A percentile compares a stretch with the other conserved stretches of the same genome.
Evolutionary conservation across 2,888 invertebrate genomes (phyloP).

Genomic region (Pachliopta kotzebuea): DNA sequence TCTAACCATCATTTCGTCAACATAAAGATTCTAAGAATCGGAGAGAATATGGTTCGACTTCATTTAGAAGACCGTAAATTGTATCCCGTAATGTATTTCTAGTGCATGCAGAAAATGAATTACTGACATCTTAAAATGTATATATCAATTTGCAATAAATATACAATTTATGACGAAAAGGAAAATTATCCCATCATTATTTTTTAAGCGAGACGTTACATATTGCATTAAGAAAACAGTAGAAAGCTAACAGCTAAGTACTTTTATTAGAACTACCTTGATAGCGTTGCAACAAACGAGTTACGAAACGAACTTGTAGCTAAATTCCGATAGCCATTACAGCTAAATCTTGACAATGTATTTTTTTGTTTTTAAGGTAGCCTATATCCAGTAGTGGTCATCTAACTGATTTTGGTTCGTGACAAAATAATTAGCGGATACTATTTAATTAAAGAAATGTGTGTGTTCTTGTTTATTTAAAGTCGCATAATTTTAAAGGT

Average conservation of each 20-base stretch:
- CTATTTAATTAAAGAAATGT: no score
- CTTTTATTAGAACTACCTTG: background rate
- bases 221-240: background rate
- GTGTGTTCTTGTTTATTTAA: no score
- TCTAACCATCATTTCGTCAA: background rate
- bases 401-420: no score
- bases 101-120: no score
- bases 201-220: background rate
- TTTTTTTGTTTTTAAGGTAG: background rate
- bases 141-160: no score
- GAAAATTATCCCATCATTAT: background rate
- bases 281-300: background rate
- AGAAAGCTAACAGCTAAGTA: background rate
- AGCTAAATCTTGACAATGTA: background rate
- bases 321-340: background rate
- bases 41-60: background rate
- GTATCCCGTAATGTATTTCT: no score
- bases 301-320: background rate
- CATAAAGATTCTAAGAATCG: background rate
- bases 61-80: background rate
- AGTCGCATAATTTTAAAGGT: no score
- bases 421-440: no score
- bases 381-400: no score
- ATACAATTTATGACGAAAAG: background rate
- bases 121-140: no score